phyloP scores from a whole-genome alignment of 2,888 invertebrate genomes.

The Agrilus biguttatus region DNA sequence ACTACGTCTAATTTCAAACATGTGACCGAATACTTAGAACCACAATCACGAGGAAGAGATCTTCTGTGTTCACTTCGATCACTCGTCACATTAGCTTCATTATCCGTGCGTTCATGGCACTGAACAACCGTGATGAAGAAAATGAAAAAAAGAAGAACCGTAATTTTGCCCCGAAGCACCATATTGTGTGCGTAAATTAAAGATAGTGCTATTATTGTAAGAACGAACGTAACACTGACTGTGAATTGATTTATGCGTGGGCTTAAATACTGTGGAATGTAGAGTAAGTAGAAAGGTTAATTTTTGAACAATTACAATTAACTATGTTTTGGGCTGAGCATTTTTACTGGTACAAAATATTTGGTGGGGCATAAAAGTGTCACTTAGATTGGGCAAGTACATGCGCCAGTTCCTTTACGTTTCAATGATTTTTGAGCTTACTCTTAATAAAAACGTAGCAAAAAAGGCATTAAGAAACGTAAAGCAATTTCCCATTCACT shows the following conservation, averaged over 20 bases:
- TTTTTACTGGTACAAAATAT: too few relatives aligned
- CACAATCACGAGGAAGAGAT: constrained; percentile 36
- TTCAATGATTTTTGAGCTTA: too few relatives aligned
- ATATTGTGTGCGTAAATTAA: constrained; percentile 1
- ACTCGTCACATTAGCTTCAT: constrained; percentile 9
- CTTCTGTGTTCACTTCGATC: constrained; percentile 24
- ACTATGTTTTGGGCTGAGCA: too few relatives aligned
- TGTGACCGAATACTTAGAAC: constrained; percentile 48
- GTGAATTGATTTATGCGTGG: constrained; percentile 2
- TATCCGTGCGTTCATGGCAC: constrained; percentile 5
- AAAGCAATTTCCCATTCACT: too few relatives aligned
- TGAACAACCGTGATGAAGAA: constrained; percentile 8
- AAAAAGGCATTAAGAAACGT: too few relatives aligned
- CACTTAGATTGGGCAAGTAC: too few relatives aligned
- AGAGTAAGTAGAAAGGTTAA: constrained; percentile 13
- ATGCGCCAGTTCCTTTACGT: too few relatives aligned
- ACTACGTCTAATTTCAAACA: constrained; percentile 68
- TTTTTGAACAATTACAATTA: constrained; percentile 9
- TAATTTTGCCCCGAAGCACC: constrained; percentile 5
- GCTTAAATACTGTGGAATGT: constrained; percentile 12
- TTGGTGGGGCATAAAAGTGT: too few relatives aligned
- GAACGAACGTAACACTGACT: constrained; percentile 8
- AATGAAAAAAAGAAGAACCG: constrained; percentile 3
- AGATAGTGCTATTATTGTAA: constrained; percentile 5
- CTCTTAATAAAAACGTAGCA: too few relatives aligned